phyloP scores from a whole-genome alignment of 2,113 vertebrate genomes.

The Bambusicola thoracicus region DNA sequence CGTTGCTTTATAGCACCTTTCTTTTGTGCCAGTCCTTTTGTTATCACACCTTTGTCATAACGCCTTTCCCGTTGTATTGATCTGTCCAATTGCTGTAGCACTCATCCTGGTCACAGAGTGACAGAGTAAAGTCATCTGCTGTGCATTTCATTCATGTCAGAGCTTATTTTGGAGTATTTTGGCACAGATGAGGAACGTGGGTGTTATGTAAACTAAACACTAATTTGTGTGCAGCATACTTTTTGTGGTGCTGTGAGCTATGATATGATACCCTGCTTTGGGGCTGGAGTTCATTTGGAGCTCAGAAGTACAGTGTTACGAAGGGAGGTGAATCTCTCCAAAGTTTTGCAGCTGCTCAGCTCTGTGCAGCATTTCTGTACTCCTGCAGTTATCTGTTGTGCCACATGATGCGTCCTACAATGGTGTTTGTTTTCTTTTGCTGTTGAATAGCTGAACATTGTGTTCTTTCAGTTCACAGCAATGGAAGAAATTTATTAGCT shows the following conservation, averaged over 20 bases:
- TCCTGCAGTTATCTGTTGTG: neutral
- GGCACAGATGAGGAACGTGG: rapidly evolving
- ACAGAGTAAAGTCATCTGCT: neutral
- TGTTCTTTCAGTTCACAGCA: neutral
- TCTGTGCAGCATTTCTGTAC: neutral
- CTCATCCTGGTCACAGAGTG: neutral
- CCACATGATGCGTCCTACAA: neutral
- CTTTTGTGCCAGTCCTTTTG: too few relatives aligned
- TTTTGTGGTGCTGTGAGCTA: neutral
- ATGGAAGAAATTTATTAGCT: neutral
- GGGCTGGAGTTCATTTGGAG: neutral
- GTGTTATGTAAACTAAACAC: neutral
- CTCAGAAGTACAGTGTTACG: neutral
- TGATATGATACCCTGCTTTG: neutral
- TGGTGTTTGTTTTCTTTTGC: neutral
- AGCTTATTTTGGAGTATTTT: neutral
- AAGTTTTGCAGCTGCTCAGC: neutral
- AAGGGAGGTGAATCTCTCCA: neutral
- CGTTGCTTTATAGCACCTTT: too few relatives aligned
- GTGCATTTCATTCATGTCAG: rapidly evolving
- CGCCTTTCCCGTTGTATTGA: too few relatives aligned
- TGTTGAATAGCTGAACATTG: neutral
- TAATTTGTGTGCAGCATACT: rapidly evolving
- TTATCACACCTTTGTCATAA: too few relatives aligned
- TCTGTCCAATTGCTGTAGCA: too few relatives aligned